A percentile compares a stretch with the other conserved stretches of the same genome.
These are phyloP conservation scores for Lasioglossum villosulum DNA, from an alignment of 2,888 invertebrate species.

Conservation along the genomic window DNA sequence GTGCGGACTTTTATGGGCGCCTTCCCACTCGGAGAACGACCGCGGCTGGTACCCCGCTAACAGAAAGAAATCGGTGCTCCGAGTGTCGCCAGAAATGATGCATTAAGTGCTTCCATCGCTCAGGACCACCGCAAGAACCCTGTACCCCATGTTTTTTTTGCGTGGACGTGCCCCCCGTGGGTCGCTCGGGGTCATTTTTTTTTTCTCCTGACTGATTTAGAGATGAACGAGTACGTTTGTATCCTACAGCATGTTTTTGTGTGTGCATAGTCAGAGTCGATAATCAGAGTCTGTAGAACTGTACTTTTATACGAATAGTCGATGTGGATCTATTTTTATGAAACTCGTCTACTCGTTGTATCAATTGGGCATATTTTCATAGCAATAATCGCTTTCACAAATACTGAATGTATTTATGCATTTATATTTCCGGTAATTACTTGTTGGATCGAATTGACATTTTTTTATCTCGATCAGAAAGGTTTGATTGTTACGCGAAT, in stretches of 20 bases:
- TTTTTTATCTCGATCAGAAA: no score
- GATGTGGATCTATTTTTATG: no score
- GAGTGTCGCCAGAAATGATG: constrained; percentile 66
- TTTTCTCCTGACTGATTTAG: neutral
- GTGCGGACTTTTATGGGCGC: constrained; percentile 75
- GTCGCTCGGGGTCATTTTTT: neutral
- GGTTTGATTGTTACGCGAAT: no score
- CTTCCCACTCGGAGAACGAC: constrained; percentile 43
- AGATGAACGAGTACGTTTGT: neutral
- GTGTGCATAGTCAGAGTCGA: no score
- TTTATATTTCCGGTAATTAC: no score
- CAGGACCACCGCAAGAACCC: neutral
- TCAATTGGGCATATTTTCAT: no score
- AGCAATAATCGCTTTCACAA: no score
- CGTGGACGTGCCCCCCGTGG: neutral
- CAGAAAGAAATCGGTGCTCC: constrained; percentile 52
- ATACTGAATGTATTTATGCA: no score
- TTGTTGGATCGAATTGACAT: no score
- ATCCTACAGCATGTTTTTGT: neutral
- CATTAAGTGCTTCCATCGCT: constrained; percentile 57
- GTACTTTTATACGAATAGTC: no score
- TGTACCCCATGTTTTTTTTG: neutral
- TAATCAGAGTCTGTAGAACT: no score
- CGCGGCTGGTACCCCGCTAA: constrained; percentile 3
- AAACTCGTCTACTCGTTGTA: no score